These are phyloP conservation scores for Aulostomus chinensis DNA, from an alignment of 2,797 vertebrate species.

Conservation along the genomic window DNA sequence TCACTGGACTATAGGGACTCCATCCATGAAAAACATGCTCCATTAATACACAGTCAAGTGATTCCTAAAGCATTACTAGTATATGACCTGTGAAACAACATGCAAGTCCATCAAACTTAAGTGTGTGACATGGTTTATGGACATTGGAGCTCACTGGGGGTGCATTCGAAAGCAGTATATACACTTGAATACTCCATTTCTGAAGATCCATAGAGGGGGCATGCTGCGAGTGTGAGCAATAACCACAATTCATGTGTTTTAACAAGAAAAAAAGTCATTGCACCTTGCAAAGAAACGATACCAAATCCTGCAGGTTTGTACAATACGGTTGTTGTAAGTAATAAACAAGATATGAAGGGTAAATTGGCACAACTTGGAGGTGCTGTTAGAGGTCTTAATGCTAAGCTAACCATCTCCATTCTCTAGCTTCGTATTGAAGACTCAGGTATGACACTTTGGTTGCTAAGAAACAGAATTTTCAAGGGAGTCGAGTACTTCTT, in stretches of 20 bases:
- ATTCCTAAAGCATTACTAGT: not conserved
- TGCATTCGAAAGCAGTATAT: too few species aligned
- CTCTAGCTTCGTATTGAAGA: too few species aligned
- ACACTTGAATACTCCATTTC: too few species aligned
- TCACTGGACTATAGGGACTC: not conserved
- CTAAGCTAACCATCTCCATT: too few species aligned
- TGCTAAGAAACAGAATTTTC: too few species aligned
- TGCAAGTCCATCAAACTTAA: not conserved
- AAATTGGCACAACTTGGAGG: not conserved
- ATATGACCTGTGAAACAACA: not conserved
- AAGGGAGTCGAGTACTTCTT: too few species aligned
- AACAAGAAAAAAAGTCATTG: not conserved
- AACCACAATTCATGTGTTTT: not conserved
- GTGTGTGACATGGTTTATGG: not conserved
- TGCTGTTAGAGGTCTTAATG: too few species aligned
- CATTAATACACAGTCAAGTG: conserved; percentile 2
- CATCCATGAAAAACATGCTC: not conserved
- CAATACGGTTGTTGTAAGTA: not conserved
- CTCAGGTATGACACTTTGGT: too few species aligned
- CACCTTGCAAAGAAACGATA: not conserved
- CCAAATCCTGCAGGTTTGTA: too few species aligned
- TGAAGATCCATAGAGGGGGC: not conserved
- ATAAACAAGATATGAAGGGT: not conserved
- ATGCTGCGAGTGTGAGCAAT: not conserved
- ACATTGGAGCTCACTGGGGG: too few species aligned